Base-by-base conservation (phyloP, 2,888 invertebrate genomes). In the Spicauda simplicius region DNA sequence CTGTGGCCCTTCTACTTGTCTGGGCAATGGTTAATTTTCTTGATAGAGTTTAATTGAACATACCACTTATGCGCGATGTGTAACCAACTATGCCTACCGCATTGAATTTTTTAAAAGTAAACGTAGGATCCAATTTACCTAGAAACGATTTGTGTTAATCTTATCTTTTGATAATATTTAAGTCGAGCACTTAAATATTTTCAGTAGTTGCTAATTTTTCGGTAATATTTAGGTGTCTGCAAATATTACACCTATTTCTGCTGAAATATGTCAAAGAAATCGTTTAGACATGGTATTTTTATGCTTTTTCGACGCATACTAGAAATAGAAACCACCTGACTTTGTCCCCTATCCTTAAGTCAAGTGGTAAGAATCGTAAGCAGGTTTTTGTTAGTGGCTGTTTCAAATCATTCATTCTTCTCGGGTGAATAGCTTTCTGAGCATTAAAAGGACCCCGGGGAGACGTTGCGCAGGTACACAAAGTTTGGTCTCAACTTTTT, bases 321-420 rank as follows among this genome's bases (percentile, higher is more conserved):
- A 12, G 16, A 52, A 25, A 66, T 56, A 65, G 55, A 18, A 60
- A 66, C 55, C 55, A 66, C 66, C 55, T 66, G 66, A 66, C 60
- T 55, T 37, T 37, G 37, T 54, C 65, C 59, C n/a, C 60, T 48
- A 55, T 19, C 33, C 41, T 59, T 19, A 60, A 11, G 54, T 66
- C 66, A 66, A 66, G 66, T 66, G 66, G 52, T 30, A 55, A 54
- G 66, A 66, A 66, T 66, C 59, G 33, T 66, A 53, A 60, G 60
- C 66, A 60, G 60, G 55, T 60, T 66, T 63, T 55, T 67, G 25
- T 56, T 75, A 76, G 77, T 70, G 79, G 76, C 77, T 84, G 81
- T 84, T 86, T 79, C 77, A 82, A 85, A 86, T 86, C 87, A 89
- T 89, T 88, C 85, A 89, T 87, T 88, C 81, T 74, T 81, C 78